Evolutionary conservation across 2,797 vertebrate genomes (phyloP), one percentile per base, ranked within the genome.

Genomic region (Halcyon leucocephala): DNA sequence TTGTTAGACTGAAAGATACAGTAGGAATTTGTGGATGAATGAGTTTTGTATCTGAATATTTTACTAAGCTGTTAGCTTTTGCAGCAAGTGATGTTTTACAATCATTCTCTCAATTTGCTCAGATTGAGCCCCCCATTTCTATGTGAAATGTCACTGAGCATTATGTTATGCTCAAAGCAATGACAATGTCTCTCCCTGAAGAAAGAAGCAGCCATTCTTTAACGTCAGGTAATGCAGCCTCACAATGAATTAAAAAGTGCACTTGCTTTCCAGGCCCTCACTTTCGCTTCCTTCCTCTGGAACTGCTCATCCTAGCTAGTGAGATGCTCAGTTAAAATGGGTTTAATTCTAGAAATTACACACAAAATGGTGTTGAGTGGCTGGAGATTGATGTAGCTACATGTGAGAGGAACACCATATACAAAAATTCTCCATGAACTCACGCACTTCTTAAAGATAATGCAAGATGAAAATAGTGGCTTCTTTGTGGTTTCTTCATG

Each of bases 41-140:
- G n/a, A 78, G 44, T 62, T 51, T 61, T 92, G 41, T 33, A 69
- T 86, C 62, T 86, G 54, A 90, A 55, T n/a, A 31, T 92, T 95
- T 95, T 67, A 80, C 46, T 58, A 51, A 89, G 12, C 31, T 42
- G 22, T 57, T 52, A 51, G 15, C 33, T 77, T 83, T 83, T 71
- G 37, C 33, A 74, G 55, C 62, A 82, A 55, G 35, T 41, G 0
- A 4, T 49, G 7, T 58, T 19, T 71, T 41, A 48, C 15, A 44
- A 6, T 33, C 12, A 24, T 66, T 62, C 29, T 66, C 79, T 64
- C 26, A 80, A 55, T 71, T 83, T 85, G 41, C 12, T 91, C 41
- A 48, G 9, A 70, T 3, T 33, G 21, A 92, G 15, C 29, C 11
- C 33, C 49, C 14, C 6, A n/a, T 35, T 81, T 74, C 44, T 44